These are phyloP conservation scores for Hystrix brachyura DNA, from an alignment of 2,113 vertebrate genomes.

Conservation along the genomic window DNA sequence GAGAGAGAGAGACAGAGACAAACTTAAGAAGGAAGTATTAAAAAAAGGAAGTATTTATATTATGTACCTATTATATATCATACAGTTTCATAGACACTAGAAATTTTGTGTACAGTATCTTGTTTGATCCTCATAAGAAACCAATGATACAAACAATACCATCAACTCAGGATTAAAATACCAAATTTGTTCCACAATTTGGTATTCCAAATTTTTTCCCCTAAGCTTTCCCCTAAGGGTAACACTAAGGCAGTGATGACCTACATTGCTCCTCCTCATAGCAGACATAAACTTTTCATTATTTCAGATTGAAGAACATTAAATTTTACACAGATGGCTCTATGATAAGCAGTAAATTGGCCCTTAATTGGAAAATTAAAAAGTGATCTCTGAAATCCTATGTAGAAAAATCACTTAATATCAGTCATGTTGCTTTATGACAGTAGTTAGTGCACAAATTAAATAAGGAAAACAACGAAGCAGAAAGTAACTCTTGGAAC, in stretches of 20 bases:
- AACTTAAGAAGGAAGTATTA: background rate
- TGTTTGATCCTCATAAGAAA: background rate
- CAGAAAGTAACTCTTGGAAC: constrained; percentile 67
- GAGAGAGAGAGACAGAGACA: background rate
- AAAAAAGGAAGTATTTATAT: background rate
- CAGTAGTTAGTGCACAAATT: constrained; percentile 75
- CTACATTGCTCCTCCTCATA: background rate
- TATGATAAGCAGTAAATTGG: constrained; percentile 73
- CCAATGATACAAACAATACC: background rate
- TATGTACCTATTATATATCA: background rate
- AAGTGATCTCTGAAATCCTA: constrained; percentile 44
- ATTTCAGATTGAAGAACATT: constrained; percentile 53
- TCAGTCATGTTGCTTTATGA: constrained; percentile 57
- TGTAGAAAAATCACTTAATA: constrained; percentile 75
- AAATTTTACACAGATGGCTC: constrained; percentile 66
- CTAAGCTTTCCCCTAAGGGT: background rate
- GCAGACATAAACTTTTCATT: background rate
- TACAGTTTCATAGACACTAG: background rate
- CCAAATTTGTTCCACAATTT: background rate
- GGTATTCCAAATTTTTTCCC: background rate
- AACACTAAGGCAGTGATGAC: background rate
- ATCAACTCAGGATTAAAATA: background rate
- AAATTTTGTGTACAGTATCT: background rate
- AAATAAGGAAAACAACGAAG: constrained; percentile 73
- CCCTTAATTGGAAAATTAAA: constrained; percentile 72